phyloP scores from a whole-genome alignment of 2,888 invertebrate species.

The Meganola albula region DNA sequence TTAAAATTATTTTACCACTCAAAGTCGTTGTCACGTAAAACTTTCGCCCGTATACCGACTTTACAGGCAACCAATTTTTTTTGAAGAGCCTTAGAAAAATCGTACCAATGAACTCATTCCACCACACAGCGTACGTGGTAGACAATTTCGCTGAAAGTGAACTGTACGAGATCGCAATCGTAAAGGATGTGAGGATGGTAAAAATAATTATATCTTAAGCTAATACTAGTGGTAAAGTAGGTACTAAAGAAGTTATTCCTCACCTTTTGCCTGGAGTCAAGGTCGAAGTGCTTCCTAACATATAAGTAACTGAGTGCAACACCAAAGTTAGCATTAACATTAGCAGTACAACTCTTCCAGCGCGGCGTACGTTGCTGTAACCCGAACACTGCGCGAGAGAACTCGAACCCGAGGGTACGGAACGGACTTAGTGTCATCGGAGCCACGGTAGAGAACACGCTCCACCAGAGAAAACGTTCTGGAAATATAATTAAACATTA shows the following conservation, averaged over 20 bases:
- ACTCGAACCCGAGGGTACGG: constrained; percentile 80
- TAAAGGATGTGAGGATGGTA: too few relatives aligned
- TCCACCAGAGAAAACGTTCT: constrained; percentile 86
- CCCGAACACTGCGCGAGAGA: constrained; percentile 81
- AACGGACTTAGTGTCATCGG: constrained; percentile 78
- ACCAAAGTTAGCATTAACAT: constrained; percentile 81
- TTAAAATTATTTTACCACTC: too few relatives aligned
- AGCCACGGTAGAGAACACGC: constrained; percentile 80
- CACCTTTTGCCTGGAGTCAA: constrained; percentile 78
- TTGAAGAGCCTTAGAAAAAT: too few relatives aligned
- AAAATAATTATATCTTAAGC: too few relatives aligned
- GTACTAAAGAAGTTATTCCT: constrained; percentile 1
- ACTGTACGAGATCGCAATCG: too few relatives aligned
- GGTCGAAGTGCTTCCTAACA: constrained; percentile 78
- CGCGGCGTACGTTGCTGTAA: constrained; percentile 80
- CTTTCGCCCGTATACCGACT: too few relatives aligned
- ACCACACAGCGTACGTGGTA: too few relatives aligned
- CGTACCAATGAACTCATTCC: too few relatives aligned
- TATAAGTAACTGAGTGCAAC: constrained; percentile 82
- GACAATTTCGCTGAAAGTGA: too few relatives aligned
- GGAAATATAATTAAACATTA: constrained; percentile 17
- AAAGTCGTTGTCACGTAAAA: too few relatives aligned
- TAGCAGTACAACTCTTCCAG: constrained; percentile 81
- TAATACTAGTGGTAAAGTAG: background rate
- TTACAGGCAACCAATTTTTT: too few relatives aligned